Base-by-base conservation (phyloP, 2,888 invertebrate species). In the Yponomeuta malinellus region DNA sequence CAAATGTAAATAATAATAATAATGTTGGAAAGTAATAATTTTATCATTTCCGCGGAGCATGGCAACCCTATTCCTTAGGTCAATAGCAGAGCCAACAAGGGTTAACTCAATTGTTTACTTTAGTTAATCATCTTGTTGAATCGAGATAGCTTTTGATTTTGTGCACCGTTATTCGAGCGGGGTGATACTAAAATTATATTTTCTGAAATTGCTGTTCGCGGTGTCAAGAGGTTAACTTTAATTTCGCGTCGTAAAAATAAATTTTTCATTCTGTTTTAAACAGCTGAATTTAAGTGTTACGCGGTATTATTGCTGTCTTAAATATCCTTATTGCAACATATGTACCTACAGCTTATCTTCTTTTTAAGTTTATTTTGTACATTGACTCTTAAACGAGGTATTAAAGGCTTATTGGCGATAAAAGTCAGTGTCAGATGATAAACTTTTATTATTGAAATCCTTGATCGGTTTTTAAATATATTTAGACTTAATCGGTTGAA, bases 1-100 rank as follows among this genome's bases (percentile, higher is more conserved):
- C 23, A 23, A 23, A 23, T 23, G 23, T 23, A 23, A 23, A 23
- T 23, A 23, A 23, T 23, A 23, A 23, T 23, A 23, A 2, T 5
- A 37, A 37, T 2, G 5, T 37, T 4, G 5, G 5, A 4, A 37
- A 37, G 37, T 37, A 37, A 37, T 43, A 6, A 43, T 43, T 43
- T 43, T 43, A 43, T 37, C 2, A 8, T 43, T 43, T 43, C 43
- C 9, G 8, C 9, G 8, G 1, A 59, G 15, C 12, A 43, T 72
- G 72, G 64, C 71, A 73, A 71, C 73, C 73, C 73, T 73, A 37
- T 33, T 43, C 29, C 37, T 12, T 67, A 68, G 73, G 74, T 74
- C 73, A 81, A 75, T 76, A 73, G 73, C 71, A 74, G 75, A 82
- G 83, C 83, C 80, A 82, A 76, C 75, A 71, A 77, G 79, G 86